These are phyloP conservation scores for Corydoras sp. DNA, from an alignment of 2,113 vertebrate genomes.

Conservation along the genomic window DNA sequence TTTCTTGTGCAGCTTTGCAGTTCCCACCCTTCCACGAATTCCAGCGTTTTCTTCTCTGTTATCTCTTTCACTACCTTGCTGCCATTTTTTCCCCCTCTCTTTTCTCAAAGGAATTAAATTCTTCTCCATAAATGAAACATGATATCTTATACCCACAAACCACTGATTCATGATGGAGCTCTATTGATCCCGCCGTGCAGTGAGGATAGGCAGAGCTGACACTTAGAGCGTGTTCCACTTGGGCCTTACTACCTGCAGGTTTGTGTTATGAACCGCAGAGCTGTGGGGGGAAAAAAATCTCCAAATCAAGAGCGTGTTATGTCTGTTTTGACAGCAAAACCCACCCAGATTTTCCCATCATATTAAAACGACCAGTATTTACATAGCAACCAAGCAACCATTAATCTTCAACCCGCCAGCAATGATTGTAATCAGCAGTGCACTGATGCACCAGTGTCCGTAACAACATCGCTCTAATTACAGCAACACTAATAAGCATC, in stretches of 20 bases:
- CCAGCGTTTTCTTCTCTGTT: background rate
- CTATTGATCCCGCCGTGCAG: background rate
- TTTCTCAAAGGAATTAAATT: background rate
- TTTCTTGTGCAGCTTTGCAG: background rate
- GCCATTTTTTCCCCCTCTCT: background rate
- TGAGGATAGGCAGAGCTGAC: constrained; percentile 1
- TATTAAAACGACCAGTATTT: background rate
- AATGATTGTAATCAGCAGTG: background rate
- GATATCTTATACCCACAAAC: background rate
- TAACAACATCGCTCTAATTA: constrained; percentile 12
- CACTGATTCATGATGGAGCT: background rate
- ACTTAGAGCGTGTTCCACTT: background rate
- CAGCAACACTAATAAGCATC: constrained; percentile 2
- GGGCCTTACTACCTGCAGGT: background rate
- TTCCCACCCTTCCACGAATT: background rate
- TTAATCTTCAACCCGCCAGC: background rate
- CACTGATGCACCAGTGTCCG: constrained; percentile 1
- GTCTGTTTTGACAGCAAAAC: background rate
- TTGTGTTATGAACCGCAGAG: background rate
- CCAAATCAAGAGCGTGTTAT: background rate
- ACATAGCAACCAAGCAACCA: background rate
- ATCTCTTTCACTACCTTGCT: background rate
- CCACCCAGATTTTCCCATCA: background rate
- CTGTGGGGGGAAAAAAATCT: background rate
- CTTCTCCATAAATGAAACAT: background rate